A percentile compares a stretch with the other conserved stretches of the same genome.
phyloP scores from a whole-genome alignment of 2,888 invertebrate species.

The Drosophila pegasa region DNA sequence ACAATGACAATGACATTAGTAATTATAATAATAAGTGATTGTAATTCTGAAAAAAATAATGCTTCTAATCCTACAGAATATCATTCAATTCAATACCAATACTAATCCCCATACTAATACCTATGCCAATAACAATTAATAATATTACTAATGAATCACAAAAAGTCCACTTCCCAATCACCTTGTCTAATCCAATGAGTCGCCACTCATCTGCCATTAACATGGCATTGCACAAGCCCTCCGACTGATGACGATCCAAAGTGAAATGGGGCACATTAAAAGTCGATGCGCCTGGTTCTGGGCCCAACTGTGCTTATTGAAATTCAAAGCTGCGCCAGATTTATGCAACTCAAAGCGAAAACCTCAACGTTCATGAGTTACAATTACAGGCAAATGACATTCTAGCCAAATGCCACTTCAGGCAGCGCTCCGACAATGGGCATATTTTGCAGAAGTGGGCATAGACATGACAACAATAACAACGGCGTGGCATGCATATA shows the following conservation, averaged over 20 bases:
- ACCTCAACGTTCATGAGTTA: constrained; percentile 56
- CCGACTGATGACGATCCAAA: background rate
- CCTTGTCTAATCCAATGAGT: background rate
- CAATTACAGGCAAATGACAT: constrained; percentile 75
- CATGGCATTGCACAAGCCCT: background rate
- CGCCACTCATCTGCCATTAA: background rate
- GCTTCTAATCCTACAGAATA: background rate
- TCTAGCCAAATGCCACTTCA: constrained; percentile 72
- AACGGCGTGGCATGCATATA: constrained; percentile 45
- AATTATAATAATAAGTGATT: background rate
- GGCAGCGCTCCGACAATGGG: constrained; percentile 57
- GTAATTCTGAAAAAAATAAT: background rate
- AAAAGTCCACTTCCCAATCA: background rate
- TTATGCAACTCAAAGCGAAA: constrained; percentile 51
- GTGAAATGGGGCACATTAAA: constrained; percentile 7
- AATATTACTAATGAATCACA: background rate
- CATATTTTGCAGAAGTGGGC: constrained; percentile 74
- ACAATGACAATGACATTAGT: background rate
- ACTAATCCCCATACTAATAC: background rate
- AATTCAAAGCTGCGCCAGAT: constrained; percentile 44
- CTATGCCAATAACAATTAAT: background rate
- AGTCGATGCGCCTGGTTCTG: background rate
- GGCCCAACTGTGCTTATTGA: constrained; percentile 7
- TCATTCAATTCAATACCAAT: background rate
- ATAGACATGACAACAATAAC: constrained; percentile 74